These are phyloP conservation scores for Hermetia illucens DNA, from an alignment of 1,140 invertebrate species.

Conservation along the genomic window DNA sequence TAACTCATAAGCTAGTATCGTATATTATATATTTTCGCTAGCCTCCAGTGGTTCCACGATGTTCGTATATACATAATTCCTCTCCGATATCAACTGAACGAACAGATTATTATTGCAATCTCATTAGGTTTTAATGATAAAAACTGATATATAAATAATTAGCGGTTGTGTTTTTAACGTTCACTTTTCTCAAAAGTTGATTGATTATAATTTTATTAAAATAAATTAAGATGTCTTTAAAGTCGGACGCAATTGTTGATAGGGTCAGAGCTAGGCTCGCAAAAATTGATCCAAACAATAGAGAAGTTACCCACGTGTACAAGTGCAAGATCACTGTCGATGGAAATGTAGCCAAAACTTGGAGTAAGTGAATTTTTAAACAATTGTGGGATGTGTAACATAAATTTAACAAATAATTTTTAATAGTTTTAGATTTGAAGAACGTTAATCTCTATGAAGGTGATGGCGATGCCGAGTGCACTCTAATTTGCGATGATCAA, in stretches of 20 bases:
- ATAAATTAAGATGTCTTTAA: background rate
- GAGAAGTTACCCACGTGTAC: background rate
- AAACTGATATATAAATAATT: too few species aligned
- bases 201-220: too few species aligned
- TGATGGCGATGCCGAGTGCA: background rate
- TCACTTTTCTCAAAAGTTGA: too few species aligned
- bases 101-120: too few species aligned
- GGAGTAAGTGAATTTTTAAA: constrained; percentile 1
- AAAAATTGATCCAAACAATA: background rate
- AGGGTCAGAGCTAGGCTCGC: background rate
- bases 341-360: background rate
- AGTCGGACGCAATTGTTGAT: background rate
- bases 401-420: background rate
- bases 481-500: background rate
- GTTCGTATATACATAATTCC: too few species aligned
- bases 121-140: too few species aligned
- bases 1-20: too few species aligned
- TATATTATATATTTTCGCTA: too few species aligned
- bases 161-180: too few species aligned
- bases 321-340: background rate
- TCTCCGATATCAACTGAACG: too few species aligned
- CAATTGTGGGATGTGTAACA: too few species aligned
- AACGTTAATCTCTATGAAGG: background rate
- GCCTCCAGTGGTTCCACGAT: too few species aligned
- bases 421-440: background rate